These are phyloP conservation scores for Apostichopus californicus DNA, from an alignment of 35 echinoderm and acorn worm genomes.

Conservation along the genomic window DNA sequence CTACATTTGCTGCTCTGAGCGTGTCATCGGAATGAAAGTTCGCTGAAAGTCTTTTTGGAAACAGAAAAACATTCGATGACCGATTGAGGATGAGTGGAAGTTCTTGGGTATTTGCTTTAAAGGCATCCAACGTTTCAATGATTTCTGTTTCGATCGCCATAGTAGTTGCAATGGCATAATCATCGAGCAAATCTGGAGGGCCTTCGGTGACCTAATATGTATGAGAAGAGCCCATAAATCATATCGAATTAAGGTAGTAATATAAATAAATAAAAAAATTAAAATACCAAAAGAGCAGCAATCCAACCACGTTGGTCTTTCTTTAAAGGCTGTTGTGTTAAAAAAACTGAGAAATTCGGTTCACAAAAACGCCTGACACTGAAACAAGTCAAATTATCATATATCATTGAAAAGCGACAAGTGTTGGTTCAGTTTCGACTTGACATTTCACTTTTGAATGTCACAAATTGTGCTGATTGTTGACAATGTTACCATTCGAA, in stretches of 20 bases:
- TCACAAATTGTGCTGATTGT: no score
- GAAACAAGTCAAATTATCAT: no score
- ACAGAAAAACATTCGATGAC: background rate
- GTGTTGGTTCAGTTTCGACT: no score
- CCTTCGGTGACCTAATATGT: background rate
- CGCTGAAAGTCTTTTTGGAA: background rate
- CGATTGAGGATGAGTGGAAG: background rate
- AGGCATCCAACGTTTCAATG: background rate
- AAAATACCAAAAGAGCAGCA: no score
- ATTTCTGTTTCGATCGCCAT: background rate
- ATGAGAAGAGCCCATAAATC: background rate
- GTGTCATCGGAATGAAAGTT: background rate
- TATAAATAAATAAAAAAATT: no score
- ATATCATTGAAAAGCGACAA: no score
- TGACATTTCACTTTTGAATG: no score
- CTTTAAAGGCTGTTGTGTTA: no score
- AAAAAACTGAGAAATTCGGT: no score
- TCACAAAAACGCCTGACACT: no score
- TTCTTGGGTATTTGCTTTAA: background rate
- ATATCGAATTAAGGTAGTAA: background rate
- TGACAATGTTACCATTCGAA: no score
- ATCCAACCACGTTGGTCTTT: no score
- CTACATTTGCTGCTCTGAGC: background rate
- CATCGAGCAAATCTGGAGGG: background rate
- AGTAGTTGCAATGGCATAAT: slow-evolving; percentile 21